Conservation (phyloP, 2,888 invertebrate species). For the Furcula furcula region DNA sequence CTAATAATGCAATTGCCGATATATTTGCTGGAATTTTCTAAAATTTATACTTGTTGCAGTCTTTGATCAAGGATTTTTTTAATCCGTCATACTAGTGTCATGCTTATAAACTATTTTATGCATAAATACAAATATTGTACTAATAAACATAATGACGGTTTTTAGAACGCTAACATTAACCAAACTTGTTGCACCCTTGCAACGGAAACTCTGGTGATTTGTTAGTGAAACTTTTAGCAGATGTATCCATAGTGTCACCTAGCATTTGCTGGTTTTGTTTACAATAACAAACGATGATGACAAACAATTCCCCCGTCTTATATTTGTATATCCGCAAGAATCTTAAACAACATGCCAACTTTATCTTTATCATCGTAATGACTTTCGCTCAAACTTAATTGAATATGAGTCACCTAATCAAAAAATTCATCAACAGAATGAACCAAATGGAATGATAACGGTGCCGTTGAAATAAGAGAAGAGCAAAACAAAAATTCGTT, state of each 20-base stretch:
- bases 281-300: conserved; percentile 59
- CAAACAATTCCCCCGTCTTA: conserved; percentile 30
- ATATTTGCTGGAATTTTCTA: too few species aligned
- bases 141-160: too few species aligned
- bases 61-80: too few species aligned
- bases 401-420: conserved; percentile 2
- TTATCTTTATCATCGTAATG: conserved; percentile 5
- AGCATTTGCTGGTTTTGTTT: conserved; percentile 51
- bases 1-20: too few species aligned
- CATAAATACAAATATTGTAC: too few species aligned
- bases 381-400: conserved; percentile 14
- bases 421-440: conserved; percentile 11
- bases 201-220: conserved; percentile 33
- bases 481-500: conserved; percentile 33
- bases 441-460: conserved; percentile 20
- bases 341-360: conserved; percentile 4
- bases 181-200: conserved; percentile 22
- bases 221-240: conserved; percentile 39
- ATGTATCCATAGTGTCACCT: conserved; percentile 43
- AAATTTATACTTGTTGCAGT: too few species aligned
- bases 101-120: too few species aligned
- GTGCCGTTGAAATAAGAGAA: conserved; percentile 17
- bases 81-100: too few species aligned
- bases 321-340: conserved; percentile 13
- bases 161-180: not conserved